A percentile compares a stretch with the other conserved stretches of the same genome.
Conservation (phyloP, 2,888 invertebrate species). For the Caenorhabditis panamensis region DNA sequence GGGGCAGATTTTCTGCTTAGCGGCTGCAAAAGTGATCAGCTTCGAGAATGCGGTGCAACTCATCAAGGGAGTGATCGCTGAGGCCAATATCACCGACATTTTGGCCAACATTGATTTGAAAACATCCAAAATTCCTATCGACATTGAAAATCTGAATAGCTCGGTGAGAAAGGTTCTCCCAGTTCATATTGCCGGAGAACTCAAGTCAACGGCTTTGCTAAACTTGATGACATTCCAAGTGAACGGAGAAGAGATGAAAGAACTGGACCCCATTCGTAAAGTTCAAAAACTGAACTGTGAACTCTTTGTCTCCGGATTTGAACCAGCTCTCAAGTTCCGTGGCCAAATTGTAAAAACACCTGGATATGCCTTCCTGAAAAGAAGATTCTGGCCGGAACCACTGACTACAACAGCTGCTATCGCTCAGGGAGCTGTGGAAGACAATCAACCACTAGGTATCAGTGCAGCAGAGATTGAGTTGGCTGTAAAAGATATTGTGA, state of each 20-base stretch:
- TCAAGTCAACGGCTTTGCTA: conserved; percentile 18
- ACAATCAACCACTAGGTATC: neutral
- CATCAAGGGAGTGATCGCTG: conserved; percentile 55
- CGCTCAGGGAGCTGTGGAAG: neutral
- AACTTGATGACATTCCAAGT: conserved; percentile 56
- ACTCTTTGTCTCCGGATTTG: conserved; percentile 62
- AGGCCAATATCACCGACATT: conserved; percentile 32
- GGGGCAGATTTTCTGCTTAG: conserved; percentile 51
- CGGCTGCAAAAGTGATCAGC: conserved; percentile 55
- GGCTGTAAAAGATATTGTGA: conserved; percentile 52
- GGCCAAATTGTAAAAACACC: conserved; percentile 66
- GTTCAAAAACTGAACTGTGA: conserved; percentile 61
- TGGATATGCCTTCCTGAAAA: conserved; percentile 65
- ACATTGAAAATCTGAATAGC: conserved; percentile 40
- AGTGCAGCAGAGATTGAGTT: conserved; percentile 24
- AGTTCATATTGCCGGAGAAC: conserved; percentile 48
- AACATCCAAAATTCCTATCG: conserved; percentile 38
- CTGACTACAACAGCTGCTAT: neutral
- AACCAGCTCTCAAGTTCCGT: conserved; percentile 45
- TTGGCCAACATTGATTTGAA: conserved; percentile 26
- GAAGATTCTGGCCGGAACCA: conserved; percentile 68
- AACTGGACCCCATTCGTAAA: conserved; percentile 46
- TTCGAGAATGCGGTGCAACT: conserved; percentile 55
- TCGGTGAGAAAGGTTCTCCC: conserved; percentile 49
- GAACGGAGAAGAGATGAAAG: conserved; percentile 47